Conservation (phyloP, 2,888 invertebrate species). For the Pelosia muscerda region DNA sequence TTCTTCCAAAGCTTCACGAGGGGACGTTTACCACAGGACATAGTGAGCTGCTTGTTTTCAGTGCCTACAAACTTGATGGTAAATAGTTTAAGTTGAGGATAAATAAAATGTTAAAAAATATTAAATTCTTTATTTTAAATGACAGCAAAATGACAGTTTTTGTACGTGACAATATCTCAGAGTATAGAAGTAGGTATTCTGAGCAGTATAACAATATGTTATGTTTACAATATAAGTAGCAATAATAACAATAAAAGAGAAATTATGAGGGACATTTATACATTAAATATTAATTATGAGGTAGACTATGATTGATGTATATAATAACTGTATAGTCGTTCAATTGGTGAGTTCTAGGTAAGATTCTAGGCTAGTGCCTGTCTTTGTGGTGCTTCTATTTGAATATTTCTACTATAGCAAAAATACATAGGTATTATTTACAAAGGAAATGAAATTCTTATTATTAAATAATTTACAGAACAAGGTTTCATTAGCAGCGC, state of each 20-base stretch:
- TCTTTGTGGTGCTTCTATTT: too few species aligned
- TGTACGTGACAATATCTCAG: not conserved
- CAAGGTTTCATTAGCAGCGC: conserved; percentile 20
- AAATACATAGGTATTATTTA: too few species aligned
- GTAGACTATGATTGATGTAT: too few species aligned
- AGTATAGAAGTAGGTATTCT: not conserved
- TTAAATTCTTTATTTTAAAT: conserved; percentile 11
- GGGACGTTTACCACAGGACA: conserved; percentile 77
- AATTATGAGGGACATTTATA: too few species aligned
- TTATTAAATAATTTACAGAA: not conserved
- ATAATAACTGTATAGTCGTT: too few species aligned
- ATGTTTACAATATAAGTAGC: too few species aligned
- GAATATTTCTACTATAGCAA: too few species aligned
- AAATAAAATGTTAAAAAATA: conserved; percentile 12
- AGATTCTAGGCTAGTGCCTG: too few species aligned
- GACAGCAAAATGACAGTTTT: conserved; percentile 7
- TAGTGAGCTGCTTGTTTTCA: conserved; percentile 31
- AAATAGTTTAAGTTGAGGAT: not conserved
- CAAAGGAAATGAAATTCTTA: not conserved
- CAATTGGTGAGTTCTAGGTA: too few species aligned
- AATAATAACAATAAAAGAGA: too few species aligned
- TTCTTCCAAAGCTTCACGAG: conserved; percentile 75
- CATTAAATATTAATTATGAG: too few species aligned
- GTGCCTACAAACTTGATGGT: not conserved
- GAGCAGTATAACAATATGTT: too few species aligned